Evolutionary conservation across 2,888 invertebrate species (phyloP).

Genomic region (Drosophila putrida): DNA sequence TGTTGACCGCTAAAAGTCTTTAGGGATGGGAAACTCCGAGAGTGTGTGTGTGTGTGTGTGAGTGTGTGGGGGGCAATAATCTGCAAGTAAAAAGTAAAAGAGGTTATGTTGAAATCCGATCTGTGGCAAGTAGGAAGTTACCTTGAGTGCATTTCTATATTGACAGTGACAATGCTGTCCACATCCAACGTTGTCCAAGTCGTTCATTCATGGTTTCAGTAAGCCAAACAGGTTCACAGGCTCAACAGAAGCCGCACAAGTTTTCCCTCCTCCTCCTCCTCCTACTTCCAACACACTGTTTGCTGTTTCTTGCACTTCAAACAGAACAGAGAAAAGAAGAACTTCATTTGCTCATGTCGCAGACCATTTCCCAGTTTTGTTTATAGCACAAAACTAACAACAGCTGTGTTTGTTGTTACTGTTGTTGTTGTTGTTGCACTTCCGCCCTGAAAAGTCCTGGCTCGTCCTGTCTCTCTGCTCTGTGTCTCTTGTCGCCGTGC

Average conservation of each 20-base stretch:
- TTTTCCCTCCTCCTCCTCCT: slow-evolving; percentile 39
- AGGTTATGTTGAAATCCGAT: slow-evolving; percentile 75
- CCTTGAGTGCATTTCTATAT: slow-evolving; percentile 83
- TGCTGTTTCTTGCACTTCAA: slow-evolving; percentile 28
- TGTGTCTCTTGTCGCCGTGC: slow-evolving; percentile 33
- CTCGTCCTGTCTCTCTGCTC: slow-evolving; percentile 11
- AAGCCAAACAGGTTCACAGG: slow-evolving; percentile 77
- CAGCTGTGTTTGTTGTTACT: slow-evolving; percentile 67
- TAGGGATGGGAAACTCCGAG: not conserved
- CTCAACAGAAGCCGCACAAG: slow-evolving; percentile 79
- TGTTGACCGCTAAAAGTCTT: slow-evolving; percentile 69
- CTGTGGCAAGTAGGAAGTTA: slow-evolving; percentile 81
- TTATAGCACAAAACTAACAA: slow-evolving; percentile 41
- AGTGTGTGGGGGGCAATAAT: slow-evolving; percentile 56
- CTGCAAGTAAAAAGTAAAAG: slow-evolving; percentile 65
- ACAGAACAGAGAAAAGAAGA: slow-evolving; percentile 33
- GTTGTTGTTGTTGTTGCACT: slow-evolving; percentile 43
- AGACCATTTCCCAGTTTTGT: slow-evolving; percentile 42
- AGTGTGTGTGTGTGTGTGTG: slow-evolving; percentile 4
- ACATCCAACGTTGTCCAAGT: slow-evolving; percentile 24
- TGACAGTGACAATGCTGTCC: slow-evolving; percentile 75
- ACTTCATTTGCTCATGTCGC: slow-evolving; percentile 47
- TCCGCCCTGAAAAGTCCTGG: slow-evolving; percentile 46
- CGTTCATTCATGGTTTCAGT: slow-evolving; percentile 78
- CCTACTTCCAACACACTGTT: slow-evolving; percentile 4